A percentile compares a stretch with the other conserved stretches of the same genome.
phyloP scores from a whole-genome alignment of 2,113 vertebrate species.

The Syngnathoides biaculeatus region DNA sequence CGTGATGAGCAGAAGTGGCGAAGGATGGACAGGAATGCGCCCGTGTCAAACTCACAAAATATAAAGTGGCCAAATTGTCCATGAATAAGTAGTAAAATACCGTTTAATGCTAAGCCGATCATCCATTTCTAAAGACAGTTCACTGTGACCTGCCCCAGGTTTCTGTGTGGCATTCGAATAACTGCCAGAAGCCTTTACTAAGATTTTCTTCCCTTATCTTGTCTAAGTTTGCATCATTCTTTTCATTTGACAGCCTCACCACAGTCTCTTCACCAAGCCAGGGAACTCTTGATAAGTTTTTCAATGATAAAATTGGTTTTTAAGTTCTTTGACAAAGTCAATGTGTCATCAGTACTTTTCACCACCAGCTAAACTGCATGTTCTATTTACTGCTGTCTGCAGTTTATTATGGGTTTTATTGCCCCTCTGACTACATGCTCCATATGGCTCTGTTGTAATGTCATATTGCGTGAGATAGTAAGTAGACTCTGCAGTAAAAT shows the following conservation, averaged over 20 bases:
- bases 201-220: neutral
- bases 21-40: constrained; percentile 29
- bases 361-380: constrained; percentile 33
- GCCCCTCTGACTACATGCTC: constrained; percentile 42
- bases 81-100: constrained; percentile 48
- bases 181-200: constrained; percentile 44
- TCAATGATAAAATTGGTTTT: constrained; percentile 37
- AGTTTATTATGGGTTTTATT: constrained; percentile 57
- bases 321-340: constrained; percentile 34
- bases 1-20: constrained; percentile 27
- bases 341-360: constrained; percentile 41
- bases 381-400: constrained; percentile 63
- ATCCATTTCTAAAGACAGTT: constrained; percentile 45
- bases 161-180: constrained; percentile 39
- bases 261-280: constrained; percentile 4
- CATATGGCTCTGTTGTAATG: constrained; percentile 51
- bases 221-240: neutral
- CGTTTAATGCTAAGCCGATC: constrained; percentile 63
- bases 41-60: constrained; percentile 59
- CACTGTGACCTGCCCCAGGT: constrained; percentile 53
- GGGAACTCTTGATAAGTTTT: constrained; percentile 29
- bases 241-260: constrained; percentile 12
- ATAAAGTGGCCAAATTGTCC: constrained; percentile 55
- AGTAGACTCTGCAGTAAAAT: constrained; percentile 49
- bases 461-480: constrained; percentile 57